Evolutionary conservation across 2,888 invertebrate species (phyloP), one percentile per base, ranked within the genome.

Genomic region (Lasioglossum calceatum): DNA sequence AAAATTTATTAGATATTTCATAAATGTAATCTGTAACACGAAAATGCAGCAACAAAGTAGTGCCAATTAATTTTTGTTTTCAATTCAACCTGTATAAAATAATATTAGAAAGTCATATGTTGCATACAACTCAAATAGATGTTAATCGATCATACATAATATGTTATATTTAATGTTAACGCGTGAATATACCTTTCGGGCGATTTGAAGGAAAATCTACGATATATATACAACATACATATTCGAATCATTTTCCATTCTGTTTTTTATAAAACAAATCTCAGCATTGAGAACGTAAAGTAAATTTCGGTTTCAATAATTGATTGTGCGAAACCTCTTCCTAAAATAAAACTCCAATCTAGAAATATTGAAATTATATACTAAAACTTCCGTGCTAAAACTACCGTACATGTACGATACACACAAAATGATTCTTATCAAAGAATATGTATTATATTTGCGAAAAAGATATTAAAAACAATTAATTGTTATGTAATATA

Each of bases 31-130:
- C 61, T 84, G 54, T 85, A 84, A 82, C 42, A 64, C 50, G 67
- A 86, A 86, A 73, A 61, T 83, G 61, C 70, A 83, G 77, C 64
- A 85, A 82, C 74, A 78, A 64, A 77, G 85, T 91, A 90, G 87
- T 89, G 85, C 87, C 77, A 89, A 88, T 84, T 80, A 23, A 64
- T 71, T 79, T 64, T 81, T 50, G 71, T 36, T 47, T 50, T 81
- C 86, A 14, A 74, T 81, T 80, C 32, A 50, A 36, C 80, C 64
- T 54, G 74, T 58, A 71, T 44, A 42, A 44, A 71, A 39, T 81
- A 79, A 79, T 36, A 77, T 74, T 83, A 81, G 64, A 44, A 81
- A 79, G 4, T 79, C 70, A 54, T 67, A 79, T 77, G 73, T 79
- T 84, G 54, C 81, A 79, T 81, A 77, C 32, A 75, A 64, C 44